Base-by-base conservation (phyloP, 2,113 vertebrate genomes). In the Cariama cristata region DNA sequence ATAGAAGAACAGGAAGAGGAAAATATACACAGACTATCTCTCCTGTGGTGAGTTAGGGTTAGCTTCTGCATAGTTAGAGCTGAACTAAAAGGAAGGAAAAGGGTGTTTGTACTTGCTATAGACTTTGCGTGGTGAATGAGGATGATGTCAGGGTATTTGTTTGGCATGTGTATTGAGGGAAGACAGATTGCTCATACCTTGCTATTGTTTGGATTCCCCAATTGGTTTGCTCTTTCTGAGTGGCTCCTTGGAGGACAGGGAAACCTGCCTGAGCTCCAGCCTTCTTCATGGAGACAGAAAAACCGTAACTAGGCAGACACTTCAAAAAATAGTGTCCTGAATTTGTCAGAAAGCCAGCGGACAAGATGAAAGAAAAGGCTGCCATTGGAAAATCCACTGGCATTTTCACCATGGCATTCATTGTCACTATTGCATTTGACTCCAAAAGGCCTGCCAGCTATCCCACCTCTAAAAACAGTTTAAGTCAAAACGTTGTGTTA, bases 31-130 rank as follows among this genome's bases (percentile, higher is more conserved):
- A 92, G 69, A 16, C 10, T 35, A 26, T 32, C 62, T 72, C 85
- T 90, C 53, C 58, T 38, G 20, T 19, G 27, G 89, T 0, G 5
- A 88, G 17, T 23, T 26, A 58, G 49, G n/a, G 19, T 56, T 28
- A 12, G 27, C 64, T 79, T 84, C 86, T 94, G 79, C 32, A 21
- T n/a, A 49, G 53, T 24, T 83, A 74, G 74, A 87, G 76, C 56
- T 53, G 52, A 71, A 55, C 13, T 33, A 14, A 85, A 88, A 79
- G 69, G 93, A 97, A 97, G 96, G 91, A 95, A 96, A 63, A 88
- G 73, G 73, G 77, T 85, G 80, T 96, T 94, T 95, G 80, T 44
- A 27, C 17, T 80, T 64, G 44, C 56, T 89, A 11, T 52, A 64
- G 69, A 26, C 79, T 86, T 67, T 75, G 42, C 93, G 63, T 24